Evolutionary conservation across 2,888 invertebrate species (phyloP).

Genomic region (Mythimna albipuncta): DNA sequence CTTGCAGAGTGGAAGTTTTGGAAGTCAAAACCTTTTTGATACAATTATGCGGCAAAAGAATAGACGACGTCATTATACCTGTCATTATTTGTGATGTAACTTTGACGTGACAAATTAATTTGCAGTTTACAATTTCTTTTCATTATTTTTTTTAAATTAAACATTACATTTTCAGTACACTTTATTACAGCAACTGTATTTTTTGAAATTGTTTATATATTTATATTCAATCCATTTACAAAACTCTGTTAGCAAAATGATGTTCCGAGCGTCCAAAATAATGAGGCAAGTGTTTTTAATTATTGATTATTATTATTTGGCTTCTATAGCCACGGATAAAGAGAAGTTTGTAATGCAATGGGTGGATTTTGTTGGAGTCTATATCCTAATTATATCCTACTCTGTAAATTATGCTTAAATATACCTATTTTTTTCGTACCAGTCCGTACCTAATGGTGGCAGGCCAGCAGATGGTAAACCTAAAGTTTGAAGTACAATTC

Average conservation of each 20-base stretch:
- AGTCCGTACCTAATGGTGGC: not conserved
- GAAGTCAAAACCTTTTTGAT: constrained; percentile 30
- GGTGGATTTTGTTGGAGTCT: not conserved
- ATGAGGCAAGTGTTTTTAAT: constrained; percentile 69
- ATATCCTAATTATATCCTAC: not conserved
- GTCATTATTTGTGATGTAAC: constrained; percentile 25
- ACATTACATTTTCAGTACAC: constrained; percentile 11
- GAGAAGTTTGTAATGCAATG: not conserved
- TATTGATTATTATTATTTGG: not conserved
- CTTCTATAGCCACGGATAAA: not conserved
- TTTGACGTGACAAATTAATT: constrained; percentile 41
- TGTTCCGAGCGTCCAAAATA: constrained; percentile 75
- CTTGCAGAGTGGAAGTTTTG: not conserved
- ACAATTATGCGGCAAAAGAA: not conserved
- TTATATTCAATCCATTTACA: not conserved
- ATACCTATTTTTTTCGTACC: no score
- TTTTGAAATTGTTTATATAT: not conserved
- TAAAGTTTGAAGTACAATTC: not conserved
- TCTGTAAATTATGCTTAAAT: not conserved
- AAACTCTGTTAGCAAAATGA: constrained; percentile 46
- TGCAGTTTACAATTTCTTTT: constrained; percentile 19
- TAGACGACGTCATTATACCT: not conserved
- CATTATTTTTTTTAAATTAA: constrained; percentile 17
- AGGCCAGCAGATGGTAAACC: not conserved
- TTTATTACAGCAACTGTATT: not conserved